Evolutionary conservation across 2,888 invertebrate species (phyloP).

Genomic region (Apeira syringaria): DNA sequence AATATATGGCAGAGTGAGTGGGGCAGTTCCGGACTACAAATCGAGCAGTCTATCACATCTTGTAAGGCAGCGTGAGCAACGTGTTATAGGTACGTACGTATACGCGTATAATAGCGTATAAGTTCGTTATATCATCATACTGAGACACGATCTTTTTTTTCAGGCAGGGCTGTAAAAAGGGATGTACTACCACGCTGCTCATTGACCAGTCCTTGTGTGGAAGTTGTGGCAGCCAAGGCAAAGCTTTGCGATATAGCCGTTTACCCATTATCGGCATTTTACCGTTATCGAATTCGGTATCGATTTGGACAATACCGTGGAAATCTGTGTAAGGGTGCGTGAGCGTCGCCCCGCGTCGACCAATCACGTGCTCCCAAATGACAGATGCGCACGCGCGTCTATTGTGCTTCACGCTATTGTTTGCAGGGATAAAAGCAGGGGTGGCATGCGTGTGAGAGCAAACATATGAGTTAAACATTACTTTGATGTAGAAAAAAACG

Average conservation of each 20-base stretch:
- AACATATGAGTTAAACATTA: constrained; percentile 61
- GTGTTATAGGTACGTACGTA: too few species aligned
- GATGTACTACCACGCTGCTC: too few species aligned
- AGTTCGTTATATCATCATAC: too few species aligned
- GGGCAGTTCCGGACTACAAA: too few species aligned
- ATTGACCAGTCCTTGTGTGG: too few species aligned
- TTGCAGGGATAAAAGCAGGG: constrained; percentile 53
- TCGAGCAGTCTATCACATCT: too few species aligned
- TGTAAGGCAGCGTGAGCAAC: too few species aligned
- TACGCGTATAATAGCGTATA: too few species aligned
- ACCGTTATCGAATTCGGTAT: constrained; percentile 69
- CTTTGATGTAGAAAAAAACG: constrained; percentile 48
- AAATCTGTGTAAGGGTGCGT: constrained; percentile 75
- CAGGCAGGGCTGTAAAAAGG: too few species aligned
- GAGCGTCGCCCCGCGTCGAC: constrained; percentile 40
- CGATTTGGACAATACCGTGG: constrained; percentile 66
- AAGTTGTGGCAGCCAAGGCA: too few species aligned
- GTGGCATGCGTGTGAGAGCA: constrained; percentile 64
- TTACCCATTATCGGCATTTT: constrained; percentile 36
- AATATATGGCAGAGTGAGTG: too few species aligned
- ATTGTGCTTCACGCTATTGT: constrained; percentile 68
- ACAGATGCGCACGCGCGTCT: constrained; percentile 72
- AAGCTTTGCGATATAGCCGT: constrained; percentile 33
- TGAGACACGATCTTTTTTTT: too few species aligned
- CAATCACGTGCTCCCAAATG: constrained; percentile 51